Percentiles rank a stretch among this genome's conserved stretches.
phyloP scores from a whole-genome alignment of 2,888 invertebrate genomes.

The Tridacna gigas region DNA sequence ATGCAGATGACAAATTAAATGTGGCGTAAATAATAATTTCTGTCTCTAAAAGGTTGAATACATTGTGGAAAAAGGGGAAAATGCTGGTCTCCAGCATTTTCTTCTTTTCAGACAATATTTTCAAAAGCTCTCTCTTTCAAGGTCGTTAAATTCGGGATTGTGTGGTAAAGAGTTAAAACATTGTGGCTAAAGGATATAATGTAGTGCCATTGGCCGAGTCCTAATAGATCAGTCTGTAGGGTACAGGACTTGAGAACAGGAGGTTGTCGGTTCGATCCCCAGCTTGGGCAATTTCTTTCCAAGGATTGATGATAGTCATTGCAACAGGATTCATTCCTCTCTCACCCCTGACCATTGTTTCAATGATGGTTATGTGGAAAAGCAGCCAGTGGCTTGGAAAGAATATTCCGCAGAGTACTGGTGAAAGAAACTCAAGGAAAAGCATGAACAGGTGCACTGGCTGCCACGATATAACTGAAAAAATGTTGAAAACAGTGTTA shows the following conservation, averaged over 20 bases:
- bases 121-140: too few species aligned
- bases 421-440: not conserved
- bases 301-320: not conserved
- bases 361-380: not conserved
- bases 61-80: too few species aligned
- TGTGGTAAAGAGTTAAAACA: too few species aligned
- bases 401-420: not conserved
- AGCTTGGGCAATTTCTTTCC: not conserved
- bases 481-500: not conserved
- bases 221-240: not conserved
- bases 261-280: not conserved
- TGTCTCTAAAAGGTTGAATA: too few species aligned
- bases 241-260: not conserved
- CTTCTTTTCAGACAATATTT: not conserved
- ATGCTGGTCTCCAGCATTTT: too few species aligned
- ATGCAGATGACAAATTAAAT: too few species aligned
- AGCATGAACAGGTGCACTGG: not conserved
- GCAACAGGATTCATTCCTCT: not conserved
- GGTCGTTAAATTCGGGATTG: too few species aligned
- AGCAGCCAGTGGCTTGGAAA: slow-evolving; percentile 10
- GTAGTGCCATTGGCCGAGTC: too few species aligned
- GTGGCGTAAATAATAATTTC: too few species aligned
- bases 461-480: not conserved
- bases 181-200: too few species aligned
- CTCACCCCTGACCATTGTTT: not conserved